These are phyloP conservation scores for Caenorhabditis japonica DNA, from an alignment of 2,888 invertebrate genomes.

Conservation along the genomic window DNA sequence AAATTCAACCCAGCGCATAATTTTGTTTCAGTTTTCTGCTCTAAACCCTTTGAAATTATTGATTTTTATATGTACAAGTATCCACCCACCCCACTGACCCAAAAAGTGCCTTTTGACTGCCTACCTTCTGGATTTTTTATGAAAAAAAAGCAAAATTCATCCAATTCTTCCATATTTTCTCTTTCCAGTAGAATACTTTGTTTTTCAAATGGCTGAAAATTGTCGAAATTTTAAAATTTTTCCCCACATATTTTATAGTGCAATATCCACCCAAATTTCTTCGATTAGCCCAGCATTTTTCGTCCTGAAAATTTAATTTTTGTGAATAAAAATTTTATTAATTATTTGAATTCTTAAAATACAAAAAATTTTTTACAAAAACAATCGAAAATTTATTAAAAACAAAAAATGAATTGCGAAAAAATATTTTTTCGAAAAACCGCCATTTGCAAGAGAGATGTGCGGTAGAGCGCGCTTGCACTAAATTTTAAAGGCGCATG, in stretches of 20 bases:
- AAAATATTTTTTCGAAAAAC: not conserved
- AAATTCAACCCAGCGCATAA: no score
- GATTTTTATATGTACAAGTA: not conserved
- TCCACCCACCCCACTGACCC: not conserved
- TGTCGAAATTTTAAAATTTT: slow-evolving; percentile 9
- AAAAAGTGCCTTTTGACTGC: slow-evolving; percentile 37
- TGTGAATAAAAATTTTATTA: slow-evolving; percentile 40
- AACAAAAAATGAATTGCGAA: not conserved
- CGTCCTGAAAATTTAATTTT: slow-evolving; percentile 34
- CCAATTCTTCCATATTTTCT: slow-evolving; percentile 17
- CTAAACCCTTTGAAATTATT: no score
- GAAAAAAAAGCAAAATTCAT: no score
- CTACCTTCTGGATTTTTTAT: no score
- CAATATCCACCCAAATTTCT: not conserved
- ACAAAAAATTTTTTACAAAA: not conserved
- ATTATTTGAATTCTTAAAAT: not conserved
- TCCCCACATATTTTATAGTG: not conserved
- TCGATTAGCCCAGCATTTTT: slow-evolving; percentile 13
- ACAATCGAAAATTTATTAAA: not conserved
- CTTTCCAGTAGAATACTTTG: slow-evolving; percentile 40
- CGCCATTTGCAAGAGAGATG: slow-evolving; percentile 13
- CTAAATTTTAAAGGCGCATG: slow-evolving; percentile 34
- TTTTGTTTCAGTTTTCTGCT: no score
- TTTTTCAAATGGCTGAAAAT: slow-evolving; percentile 32
- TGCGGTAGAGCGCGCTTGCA: slow-evolving; percentile 35